Percentiles rank a stretch among this genome's conserved stretches.
Evolutionary conservation across 2,797 vertebrate species (phyloP).

Genomic region (Peromyscus melanophrys): DNA sequence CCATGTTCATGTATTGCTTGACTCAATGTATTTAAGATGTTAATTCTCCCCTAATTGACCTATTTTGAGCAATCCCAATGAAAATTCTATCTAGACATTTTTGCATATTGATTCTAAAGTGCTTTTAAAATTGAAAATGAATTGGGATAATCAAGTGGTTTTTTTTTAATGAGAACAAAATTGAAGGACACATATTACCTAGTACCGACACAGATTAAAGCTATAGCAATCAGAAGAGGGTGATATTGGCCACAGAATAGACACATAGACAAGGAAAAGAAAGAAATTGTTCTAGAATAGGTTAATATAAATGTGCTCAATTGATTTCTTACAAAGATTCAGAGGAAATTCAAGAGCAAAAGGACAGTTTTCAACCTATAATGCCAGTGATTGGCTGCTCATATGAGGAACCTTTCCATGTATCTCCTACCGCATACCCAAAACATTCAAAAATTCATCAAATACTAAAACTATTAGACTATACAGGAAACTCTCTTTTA

Average conservation of each 20-base stretch:
- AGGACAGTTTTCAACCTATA: constrained; percentile 22
- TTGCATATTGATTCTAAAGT: neutral
- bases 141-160: constrained; percentile 11
- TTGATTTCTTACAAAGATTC: neutral
- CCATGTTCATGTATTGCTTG: neutral
- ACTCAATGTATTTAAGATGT: neutral
- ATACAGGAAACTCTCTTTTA: neutral
- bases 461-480: constrained; percentile 24
- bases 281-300: neutral
- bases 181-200: neutral
- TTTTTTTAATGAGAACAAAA: neutral
- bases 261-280: neutral
- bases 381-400: neutral
- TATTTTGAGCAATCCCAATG: constrained; percentile 9
- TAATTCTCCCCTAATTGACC: neutral
- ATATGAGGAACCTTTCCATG: neutral
- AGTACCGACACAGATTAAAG: constrained; percentile 4
- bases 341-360: constrained; percentile 44
- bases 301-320: neutral
- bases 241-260: neutral
- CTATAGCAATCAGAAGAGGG: neutral
- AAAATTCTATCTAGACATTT: constrained; percentile 12
- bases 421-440: neutral
- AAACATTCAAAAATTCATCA: neutral
- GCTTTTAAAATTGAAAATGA: neutral